These are phyloP conservation scores for Hedychridium roseum DNA, from an alignment of 2,888 invertebrate species.

Conservation along the genomic window DNA sequence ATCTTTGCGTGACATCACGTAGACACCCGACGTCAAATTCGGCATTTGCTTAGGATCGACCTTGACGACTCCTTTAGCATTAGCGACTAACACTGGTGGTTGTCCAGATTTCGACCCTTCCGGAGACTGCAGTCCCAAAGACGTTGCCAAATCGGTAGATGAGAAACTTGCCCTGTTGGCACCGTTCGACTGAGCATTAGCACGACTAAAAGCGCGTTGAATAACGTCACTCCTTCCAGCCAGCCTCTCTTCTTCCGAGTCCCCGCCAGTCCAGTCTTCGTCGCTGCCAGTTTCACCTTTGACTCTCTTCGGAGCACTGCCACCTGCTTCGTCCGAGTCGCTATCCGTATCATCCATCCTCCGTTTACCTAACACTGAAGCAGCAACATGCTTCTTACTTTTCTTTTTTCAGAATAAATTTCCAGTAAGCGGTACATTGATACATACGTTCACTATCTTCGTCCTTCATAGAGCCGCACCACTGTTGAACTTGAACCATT, in stretches of 20 bases:
- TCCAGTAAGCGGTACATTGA: too few relatives aligned
- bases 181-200: constrained; percentile 61
- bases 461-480: constrained; percentile 76
- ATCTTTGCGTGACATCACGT: constrained; percentile 80
- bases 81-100: constrained; percentile 65
- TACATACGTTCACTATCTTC: constrained; percentile 62
- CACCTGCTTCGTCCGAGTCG: constrained; percentile 65
- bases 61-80: constrained; percentile 75
- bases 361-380: constrained; percentile 60
- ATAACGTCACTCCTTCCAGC: constrained; percentile 58
- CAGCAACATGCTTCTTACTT: too few relatives aligned
- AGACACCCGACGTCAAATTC: constrained; percentile 71
- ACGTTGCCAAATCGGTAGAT: constrained; percentile 66
- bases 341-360: constrained; percentile 64
- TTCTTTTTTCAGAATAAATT: too few relatives aligned
- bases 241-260: constrained; percentile 65
- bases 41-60: constrained; percentile 80
- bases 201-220: constrained; percentile 58
- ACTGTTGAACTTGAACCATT: constrained; percentile 83
- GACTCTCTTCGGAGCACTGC: constrained; percentile 65
- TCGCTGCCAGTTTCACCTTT: constrained; percentile 68
- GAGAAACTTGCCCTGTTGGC: constrained; percentile 53
- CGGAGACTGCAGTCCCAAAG: constrained; percentile 43
- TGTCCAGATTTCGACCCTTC: constrained; percentile 48
- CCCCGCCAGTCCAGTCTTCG: constrained; percentile 58